Evolutionary conservation across 2,797 vertebrate species (phyloP).

Genomic region (Nothura maculosa): DNA sequence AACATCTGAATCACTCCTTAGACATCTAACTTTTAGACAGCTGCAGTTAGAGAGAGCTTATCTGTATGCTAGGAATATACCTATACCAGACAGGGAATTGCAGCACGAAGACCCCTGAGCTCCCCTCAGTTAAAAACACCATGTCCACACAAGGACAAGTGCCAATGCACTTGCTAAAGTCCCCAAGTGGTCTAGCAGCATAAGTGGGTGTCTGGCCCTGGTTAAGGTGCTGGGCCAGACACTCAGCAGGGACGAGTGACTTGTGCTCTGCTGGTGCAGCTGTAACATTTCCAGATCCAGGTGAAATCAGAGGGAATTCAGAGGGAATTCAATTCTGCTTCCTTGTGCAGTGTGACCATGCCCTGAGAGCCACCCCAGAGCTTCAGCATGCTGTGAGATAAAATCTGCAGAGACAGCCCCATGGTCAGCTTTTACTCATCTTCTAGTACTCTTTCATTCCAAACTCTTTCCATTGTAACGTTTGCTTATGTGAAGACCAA

Average conservation of each 20-base stretch:
- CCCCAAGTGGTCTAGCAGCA: neutral
- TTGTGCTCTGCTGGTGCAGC: neutral
- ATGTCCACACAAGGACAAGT: neutral
- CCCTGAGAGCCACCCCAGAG: slow-evolving; percentile 64
- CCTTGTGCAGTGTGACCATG: neutral
- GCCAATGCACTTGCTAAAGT: neutral
- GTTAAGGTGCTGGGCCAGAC: neutral
- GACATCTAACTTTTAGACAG: slow-evolving; percentile 11
- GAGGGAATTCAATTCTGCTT: neutral
- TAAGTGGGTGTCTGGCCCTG: neutral
- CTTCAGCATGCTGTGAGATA: slow-evolving; percentile 64
- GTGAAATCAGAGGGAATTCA: neutral
- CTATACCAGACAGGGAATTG: neutral
- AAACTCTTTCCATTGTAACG: slow-evolving; percentile 26
- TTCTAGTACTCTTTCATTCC: slow-evolving; percentile 44
- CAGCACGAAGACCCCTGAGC: neutral
- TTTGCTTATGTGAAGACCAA: neutral
- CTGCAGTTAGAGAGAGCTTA: slow-evolving; percentile 19
- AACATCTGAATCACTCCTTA: neutral
- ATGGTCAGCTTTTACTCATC: slow-evolving; percentile 61
- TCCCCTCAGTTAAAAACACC: neutral
- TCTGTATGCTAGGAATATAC: neutral
- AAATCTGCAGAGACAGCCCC: slow-evolving; percentile 57
- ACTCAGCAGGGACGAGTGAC: slow-evolving; percentile 31
- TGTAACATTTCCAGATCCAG: slow-evolving; percentile 16